Evolutionary conservation across 2,888 invertebrate genomes (phyloP), one percentile per base, ranked within the genome.

Genomic region (Ormia ochracea): DNA sequence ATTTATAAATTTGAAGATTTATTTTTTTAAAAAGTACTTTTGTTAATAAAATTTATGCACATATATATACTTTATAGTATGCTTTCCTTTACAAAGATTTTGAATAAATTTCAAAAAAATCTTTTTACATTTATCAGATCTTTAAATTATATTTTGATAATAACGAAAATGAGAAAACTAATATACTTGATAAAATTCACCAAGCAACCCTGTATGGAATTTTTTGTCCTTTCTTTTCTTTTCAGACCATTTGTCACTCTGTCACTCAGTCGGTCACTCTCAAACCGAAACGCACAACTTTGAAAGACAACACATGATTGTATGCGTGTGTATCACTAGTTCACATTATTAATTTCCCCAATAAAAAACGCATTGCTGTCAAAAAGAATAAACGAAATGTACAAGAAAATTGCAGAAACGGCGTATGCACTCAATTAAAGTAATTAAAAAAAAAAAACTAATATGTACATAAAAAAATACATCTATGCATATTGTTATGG

Each of bases 211-310:
- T 72, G 72, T 45, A 45, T 45, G 50, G 74, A 74, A 58, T 68
- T n/a, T n/a, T 65, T 69, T 74, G 78, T 79, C 78, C 74, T 65
- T 74, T 69, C 54, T 36, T 12, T 7, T 61, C 26, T 45, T 48
- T 50, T 21, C 50, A 19, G 14, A 7, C 12, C 21, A 12, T 9
- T 4, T 31, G 41, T 50, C 36, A n/a, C 38, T 21, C 21, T 19
- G 70, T n/a, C 48, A 28, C 5, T 41, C 28, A 41, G 9, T 52
- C 19, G n/a, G 52, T 63, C 26, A 54, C 52, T 54, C 38, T 38
- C 58, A 26, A 58, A 59, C 52, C 43, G 23, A 61, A 23, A 36
- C 31, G 14, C 4, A 26, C 6, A 6, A 10, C 26, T 54, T 17
- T 4, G 7, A 48, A 17, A 31, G 5, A 61, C n/a, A 68, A 36